Evolutionary conservation across 1,140 invertebrate species (phyloP).

Genomic region (Polyergus mexicanus): DNA sequence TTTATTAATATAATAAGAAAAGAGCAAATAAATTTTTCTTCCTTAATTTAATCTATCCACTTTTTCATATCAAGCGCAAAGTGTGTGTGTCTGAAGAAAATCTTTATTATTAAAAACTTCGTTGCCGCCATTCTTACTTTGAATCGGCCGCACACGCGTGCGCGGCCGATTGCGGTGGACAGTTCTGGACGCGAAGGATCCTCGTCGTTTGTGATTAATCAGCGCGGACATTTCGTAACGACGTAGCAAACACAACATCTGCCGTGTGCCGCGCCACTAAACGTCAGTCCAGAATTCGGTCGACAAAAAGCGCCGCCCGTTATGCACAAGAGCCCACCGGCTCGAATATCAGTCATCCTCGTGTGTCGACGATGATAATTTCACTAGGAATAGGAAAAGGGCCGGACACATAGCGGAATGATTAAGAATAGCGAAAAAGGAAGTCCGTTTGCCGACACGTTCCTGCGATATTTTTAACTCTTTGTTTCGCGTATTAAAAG

Average conservation of each 20-base stretch:
- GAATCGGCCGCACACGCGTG: slow-evolving; percentile 55
- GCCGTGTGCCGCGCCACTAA: slow-evolving; percentile 78
- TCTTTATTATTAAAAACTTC: background rate
- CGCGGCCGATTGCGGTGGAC: slow-evolving; percentile 81
- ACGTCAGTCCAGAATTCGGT: slow-evolving; percentile 72
- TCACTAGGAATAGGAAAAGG: slow-evolving; percentile 3
- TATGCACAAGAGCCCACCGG: slow-evolving; percentile 62
- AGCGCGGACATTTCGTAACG: slow-evolving; percentile 82
- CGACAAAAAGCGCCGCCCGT: slow-evolving; percentile 74
- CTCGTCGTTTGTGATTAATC: slow-evolving; percentile 83
- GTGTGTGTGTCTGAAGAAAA: background rate
- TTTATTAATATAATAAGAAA: background rate
- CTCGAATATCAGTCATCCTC: slow-evolving; percentile 6
- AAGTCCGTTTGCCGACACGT: background rate
- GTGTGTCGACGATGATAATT: slow-evolving; percentile 4
- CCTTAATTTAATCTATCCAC: background rate
- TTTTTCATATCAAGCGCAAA: background rate
- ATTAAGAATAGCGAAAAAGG: background rate
- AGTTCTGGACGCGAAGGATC: slow-evolving; percentile 82
- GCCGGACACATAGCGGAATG: background rate
- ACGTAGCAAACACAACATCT: slow-evolving; percentile 81
- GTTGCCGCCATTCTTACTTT: background rate
- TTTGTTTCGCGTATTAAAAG: background rate
- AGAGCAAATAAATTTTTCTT: background rate
- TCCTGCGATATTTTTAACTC: background rate